Evolutionary conservation across 2,113 vertebrate genomes (phyloP), one percentile per base, ranked within the genome.

Genomic region (Xerus inauris): DNA sequence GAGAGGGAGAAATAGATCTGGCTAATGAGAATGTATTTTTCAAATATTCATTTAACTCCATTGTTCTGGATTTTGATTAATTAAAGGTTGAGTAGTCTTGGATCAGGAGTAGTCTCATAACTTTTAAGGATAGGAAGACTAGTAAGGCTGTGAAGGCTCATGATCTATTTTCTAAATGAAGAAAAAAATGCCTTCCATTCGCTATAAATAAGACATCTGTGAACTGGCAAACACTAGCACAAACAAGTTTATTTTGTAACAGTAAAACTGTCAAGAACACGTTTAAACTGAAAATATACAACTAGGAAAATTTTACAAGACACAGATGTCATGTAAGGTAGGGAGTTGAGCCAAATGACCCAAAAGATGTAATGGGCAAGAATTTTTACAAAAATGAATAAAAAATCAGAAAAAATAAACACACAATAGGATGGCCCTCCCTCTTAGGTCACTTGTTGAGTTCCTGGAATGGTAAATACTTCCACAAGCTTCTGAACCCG

Each of bases 191-290:
- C 9, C 71, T 51, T 93, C 91, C 65, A 20, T 89, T 62, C n/a
- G 51, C 82, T 93, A 84, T 94, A 96, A 97, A 96, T 93, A 96
- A 92, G 75, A 65, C 79, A 82, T 97, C 82, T 93, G 82, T 54
- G 40, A 96, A 77, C 4, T 91, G 88, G 85, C 94, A 89, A 89
- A 85, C 67, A 40, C 64, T 96, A 91, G 54, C 83, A 97, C 49
- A 97, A 97, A 97, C 92, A 97, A 97, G 75, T 88, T 95, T 75
- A 96, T 94, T 93, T 94, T 90, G 26, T 93, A 88, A 94, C 75
- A 89, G 88, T 97, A 95, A 97, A 98, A 94, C 97, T 97, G 97
- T 98, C 96, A 97, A 7, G 42, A 89, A 96, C 82, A 96, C 8
- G 22, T 96, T 97, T 95, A 85, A 96, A 96, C 77, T 80, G 95